These are phyloP conservation scores for Pseudonaja textilis DNA, from an alignment of 2,113 vertebrate genomes.

Conservation along the genomic window DNA sequence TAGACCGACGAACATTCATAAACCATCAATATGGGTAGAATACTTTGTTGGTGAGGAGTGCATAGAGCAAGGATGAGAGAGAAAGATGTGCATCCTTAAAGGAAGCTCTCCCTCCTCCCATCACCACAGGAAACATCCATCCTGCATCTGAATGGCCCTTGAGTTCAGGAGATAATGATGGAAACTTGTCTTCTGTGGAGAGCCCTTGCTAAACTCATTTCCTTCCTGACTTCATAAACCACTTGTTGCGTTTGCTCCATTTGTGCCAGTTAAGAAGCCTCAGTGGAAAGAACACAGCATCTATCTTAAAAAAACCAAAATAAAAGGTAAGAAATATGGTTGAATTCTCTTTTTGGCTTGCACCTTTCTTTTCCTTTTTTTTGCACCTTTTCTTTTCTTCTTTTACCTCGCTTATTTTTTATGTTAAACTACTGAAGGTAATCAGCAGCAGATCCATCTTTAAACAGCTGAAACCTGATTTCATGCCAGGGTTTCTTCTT, in stretches of 20 bases:
- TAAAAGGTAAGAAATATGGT: slow-evolving; percentile 36
- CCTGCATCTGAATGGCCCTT: neutral
- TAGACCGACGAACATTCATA: neutral
- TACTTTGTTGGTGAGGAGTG: neutral
- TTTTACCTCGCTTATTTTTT: neutral
- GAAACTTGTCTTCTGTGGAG: slow-evolving; percentile 9
- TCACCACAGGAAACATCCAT: neutral
- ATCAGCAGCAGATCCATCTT: neutral
- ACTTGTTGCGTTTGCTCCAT: rapidly evolving
- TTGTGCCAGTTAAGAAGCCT: neutral
- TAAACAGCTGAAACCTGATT: neutral
- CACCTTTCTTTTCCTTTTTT: neutral
- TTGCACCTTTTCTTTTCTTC: no score
- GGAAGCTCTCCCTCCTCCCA: neutral
- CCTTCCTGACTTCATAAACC: slow-evolving; percentile 25
- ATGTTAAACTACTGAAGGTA: neutral
- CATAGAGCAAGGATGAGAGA: neutral
- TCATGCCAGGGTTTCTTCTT: neutral
- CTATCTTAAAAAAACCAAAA: neutral
- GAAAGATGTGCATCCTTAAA: slow-evolving; percentile 3
- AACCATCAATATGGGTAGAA: neutral
- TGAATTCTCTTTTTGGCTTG: neutral
- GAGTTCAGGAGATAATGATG: neutral
- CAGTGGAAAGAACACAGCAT: neutral
- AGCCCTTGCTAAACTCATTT: slow-evolving; percentile 30